Base-by-base conservation (phyloP, 2,888 invertebrate species). In the Drepanosiphum platanoidis region DNA sequence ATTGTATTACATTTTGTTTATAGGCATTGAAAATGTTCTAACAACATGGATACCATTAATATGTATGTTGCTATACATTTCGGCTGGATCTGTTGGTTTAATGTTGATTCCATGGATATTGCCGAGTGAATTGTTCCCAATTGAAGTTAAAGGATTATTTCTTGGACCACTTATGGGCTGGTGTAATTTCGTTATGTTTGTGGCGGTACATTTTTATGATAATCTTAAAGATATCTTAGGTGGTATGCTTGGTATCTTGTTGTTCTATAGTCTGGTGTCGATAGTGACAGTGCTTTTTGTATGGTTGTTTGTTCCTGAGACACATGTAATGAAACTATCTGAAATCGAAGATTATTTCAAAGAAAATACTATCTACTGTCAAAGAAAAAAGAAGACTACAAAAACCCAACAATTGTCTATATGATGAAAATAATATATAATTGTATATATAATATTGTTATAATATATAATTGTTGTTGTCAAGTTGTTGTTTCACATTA, bases 181-280 rank as follows among this genome's bases (percentile, higher is more conserved):
- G 86, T 75, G 81, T 75, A 86, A 86, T 82, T n/a, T 71, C 5
- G 77, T 86, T 22, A 86, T 86, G 86, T 86, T 86, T 72, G 78
- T 70, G 0, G 86, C 86, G 9, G 77, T 86, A 58, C 74, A 86
- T 52, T 81, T 61, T 58, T 86, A 86, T 52, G 36, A 22, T 0
- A 72, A 86, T 66, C 77, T 84, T 34, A 68, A 52, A 68, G 36
- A 7, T 7, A 18, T 89, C 11, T 89, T 90, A 34, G 89, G 90
- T 86, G 89, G 90, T 87, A 89, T 91, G 0, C 90, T 91, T 78
- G 91, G 91, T 1, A 89, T 92, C 30, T 92, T 92, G 86, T 92
- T 91, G 90, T 92, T 92, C 88, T 92, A 92, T 87, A 91, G 92
- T 0, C 90, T 88, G 0, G 89, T 92, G 1, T 90, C 92, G 0